These are phyloP conservation scores for Scolopax bukidnonensis DNA, from an alignment of 2,797 vertebrate species.

Conservation along the genomic window DNA sequence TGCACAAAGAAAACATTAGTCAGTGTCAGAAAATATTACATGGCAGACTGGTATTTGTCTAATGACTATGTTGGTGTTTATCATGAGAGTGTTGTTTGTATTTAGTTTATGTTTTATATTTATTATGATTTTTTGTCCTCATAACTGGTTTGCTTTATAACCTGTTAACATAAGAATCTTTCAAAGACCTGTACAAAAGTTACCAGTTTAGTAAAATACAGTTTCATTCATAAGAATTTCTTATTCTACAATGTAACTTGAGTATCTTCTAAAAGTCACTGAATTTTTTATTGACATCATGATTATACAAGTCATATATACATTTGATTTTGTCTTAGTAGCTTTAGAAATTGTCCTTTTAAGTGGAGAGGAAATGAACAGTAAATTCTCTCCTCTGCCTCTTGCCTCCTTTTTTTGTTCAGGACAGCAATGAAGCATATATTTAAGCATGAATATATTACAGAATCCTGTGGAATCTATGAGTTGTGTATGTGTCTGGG, in stretches of 20 bases:
- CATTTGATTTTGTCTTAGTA: background rate
- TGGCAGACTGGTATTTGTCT: background rate
- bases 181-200: background rate
- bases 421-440: background rate
- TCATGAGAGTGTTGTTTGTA: background rate
- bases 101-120: background rate
- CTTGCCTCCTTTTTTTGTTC: background rate
- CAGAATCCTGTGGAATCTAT: background rate
- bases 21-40: constrained; percentile 16
- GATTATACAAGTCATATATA: background rate
- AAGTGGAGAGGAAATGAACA: background rate
- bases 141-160: background rate
- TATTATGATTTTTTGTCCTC: background rate
- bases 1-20: constrained; percentile 44
- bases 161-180: background rate
- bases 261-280: background rate
- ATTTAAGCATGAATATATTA: background rate
- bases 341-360: background rate
- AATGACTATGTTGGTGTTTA: background rate
- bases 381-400: background rate
- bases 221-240: background rate
- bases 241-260: background rate
- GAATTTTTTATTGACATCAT: background rate
- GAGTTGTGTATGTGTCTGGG: background rate
- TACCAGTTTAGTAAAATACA: background rate